Base-by-base conservation (phyloP, 2,113 vertebrate genomes). In the Ariopsis seemanni region DNA sequence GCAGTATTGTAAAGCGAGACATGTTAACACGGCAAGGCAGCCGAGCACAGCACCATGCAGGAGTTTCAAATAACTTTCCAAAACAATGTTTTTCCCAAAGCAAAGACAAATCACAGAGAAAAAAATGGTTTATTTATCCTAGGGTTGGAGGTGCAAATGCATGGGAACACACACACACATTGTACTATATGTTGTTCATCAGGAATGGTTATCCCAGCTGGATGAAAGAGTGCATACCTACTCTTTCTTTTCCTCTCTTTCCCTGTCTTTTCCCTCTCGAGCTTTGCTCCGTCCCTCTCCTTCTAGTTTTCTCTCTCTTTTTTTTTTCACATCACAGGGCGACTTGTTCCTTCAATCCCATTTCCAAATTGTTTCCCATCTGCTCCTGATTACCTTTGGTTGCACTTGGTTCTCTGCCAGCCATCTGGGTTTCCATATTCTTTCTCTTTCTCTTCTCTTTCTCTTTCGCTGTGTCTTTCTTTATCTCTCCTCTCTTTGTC, bases 381-480 rank as follows among this genome's bases (percentile, higher is more conserved):
- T 95, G 94, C 94, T 94, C 93, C 93, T 93, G 93, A 95, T 95
- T 95, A 95, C 94, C 94, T 95, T 95, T 95, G 94, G 92, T 93
- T 94, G 92, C 91, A 95, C 91, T 95, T 95, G 95, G 94, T 94
- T 92, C 87, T 87, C 88, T 65, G 93, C 94, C 95, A 95, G 93
- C 92, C 93, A 94, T 94, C 94, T 93, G 94, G 93, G 92, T 93
- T 92, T 89, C 91, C 92, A 92, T 93, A 92, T 91, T 89, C 90
- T 94, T 92, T 94, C 92, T 81, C 90, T 92, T 48, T 85, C 91
- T 91, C 89, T 91, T 75, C 90, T 90, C 86, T 91, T 89, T 90
- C 90, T 85, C 91, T 88, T 89, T 90, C 92, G 52, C 89, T 92
- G 30, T 75, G 91, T 92, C 87, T 90, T 85, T 87, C 86, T 92